Evolutionary conservation across 2,888 invertebrate species (phyloP).

Genomic region (Vesta saturnalis): DNA sequence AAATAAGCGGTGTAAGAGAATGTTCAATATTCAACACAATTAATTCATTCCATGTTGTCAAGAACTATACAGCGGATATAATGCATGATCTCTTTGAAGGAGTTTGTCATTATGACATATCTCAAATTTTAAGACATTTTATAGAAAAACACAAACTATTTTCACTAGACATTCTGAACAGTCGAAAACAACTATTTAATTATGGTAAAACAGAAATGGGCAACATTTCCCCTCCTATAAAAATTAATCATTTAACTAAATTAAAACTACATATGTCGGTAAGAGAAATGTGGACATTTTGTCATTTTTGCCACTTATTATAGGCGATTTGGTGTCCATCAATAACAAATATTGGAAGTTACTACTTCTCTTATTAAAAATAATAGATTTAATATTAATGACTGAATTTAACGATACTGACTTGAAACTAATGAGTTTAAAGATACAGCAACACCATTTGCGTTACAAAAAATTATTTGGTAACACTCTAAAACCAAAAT

Average conservation of each 20-base stretch:
- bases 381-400: neutral
- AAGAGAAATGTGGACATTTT: neutral
- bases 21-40: conserved; percentile 19
- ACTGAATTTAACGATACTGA: neutral
- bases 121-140: conserved; percentile 14
- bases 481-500: conserved; percentile 2
- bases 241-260: neutral
- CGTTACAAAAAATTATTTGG: conserved; percentile 5
- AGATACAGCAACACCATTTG: neutral
- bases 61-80: conserved; percentile 14
- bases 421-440: neutral
- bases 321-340: conserved; percentile 6
- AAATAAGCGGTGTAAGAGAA: conserved; percentile 16
- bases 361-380: neutral
- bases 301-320: conserved; percentile 4
- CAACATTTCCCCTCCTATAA: conserved; percentile 4
- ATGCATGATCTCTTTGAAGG: conserved; percentile 24
- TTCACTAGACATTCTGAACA: neutral
- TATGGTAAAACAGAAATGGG: conserved; percentile 9
- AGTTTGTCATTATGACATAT: conserved; percentile 16
- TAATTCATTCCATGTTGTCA: conserved; percentile 17
- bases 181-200: conserved; percentile 3
- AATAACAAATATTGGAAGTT: conserved; percentile 15
- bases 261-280: conserved; percentile 10
- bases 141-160: neutral